phyloP scores from a whole-genome alignment of 2,113 vertebrate species.

The Epinephelus cyanopodus region DNA sequence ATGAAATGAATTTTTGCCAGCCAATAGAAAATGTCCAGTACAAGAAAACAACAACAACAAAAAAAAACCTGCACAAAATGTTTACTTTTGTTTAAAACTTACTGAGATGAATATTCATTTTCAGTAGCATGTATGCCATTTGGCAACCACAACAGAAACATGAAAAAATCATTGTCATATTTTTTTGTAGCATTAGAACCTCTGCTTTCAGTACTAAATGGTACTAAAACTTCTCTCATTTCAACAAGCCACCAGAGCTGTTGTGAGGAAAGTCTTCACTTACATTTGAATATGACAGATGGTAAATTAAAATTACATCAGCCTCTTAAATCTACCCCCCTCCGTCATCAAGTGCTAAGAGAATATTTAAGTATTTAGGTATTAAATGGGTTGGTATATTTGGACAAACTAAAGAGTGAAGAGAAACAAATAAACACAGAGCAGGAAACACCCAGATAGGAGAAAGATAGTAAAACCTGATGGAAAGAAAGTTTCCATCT shows the following conservation, averaged over 20 bases:
- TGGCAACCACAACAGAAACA: neutral
- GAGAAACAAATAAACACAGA: no score
- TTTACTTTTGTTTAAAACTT: neutral
- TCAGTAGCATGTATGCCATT: neutral
- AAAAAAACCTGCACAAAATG: neutral
- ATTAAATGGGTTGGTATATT: neutral
- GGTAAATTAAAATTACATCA: neutral
- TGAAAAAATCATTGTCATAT: neutral
- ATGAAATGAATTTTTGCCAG: neutral
- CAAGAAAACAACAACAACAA: no score
- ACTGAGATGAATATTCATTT: neutral
- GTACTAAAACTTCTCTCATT: neutral
- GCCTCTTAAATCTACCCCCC: neutral
- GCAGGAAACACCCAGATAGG: neutral
- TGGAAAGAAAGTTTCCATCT: neutral
- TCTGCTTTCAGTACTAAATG: neutral
- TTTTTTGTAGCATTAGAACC: neutral
- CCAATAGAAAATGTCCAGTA: neutral
- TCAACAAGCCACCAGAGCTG: neutral
- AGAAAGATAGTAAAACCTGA: neutral
- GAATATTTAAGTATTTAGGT: conserved; percentile 1
- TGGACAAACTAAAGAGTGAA: neutral
- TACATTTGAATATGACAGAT: neutral
- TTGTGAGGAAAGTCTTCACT: neutral
- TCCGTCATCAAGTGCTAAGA: neutral